Percentiles rank a stretch among this genome's conserved stretches.
Conservation (phyloP, 2,888 invertebrate genomes). For the Chrysomela aeneicollis region DNA sequence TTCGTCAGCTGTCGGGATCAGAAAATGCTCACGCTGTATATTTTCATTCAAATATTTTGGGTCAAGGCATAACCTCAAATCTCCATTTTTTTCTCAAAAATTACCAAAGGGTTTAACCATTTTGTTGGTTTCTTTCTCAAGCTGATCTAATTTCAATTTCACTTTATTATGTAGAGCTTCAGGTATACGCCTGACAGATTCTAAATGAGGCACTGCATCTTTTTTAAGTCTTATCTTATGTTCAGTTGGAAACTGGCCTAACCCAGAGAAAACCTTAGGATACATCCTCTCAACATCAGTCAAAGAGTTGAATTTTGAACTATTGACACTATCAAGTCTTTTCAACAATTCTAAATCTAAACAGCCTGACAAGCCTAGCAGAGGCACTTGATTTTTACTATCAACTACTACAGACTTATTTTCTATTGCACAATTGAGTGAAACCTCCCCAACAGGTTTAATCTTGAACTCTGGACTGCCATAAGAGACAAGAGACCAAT, state of each 20-base stretch:
- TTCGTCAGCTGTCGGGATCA: constrained; percentile 25
- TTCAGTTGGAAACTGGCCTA: constrained; percentile 34
- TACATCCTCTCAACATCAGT: constrained; percentile 23
- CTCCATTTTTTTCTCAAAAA: constrained; percentile 29
- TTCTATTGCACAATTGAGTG: neutral
- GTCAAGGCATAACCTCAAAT: constrained; percentile 30
- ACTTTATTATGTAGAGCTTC: constrained; percentile 26
- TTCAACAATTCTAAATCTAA: constrained; percentile 26
- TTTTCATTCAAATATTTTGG: constrained; percentile 21
- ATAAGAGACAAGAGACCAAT: constrained; percentile 27
- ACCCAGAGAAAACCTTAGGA: constrained; percentile 26
- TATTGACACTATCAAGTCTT: constrained; percentile 16
- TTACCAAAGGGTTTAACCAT: constrained; percentile 24
- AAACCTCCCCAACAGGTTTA: constrained; percentile 19
- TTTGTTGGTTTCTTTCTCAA: neutral
- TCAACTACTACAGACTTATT: constrained; percentile 27
- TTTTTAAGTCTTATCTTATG: constrained; percentile 33
- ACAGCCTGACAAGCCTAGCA: constrained; percentile 28
- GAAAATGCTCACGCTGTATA: constrained; percentile 10
- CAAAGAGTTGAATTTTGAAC: constrained; percentile 14
- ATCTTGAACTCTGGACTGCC: constrained; percentile 26
- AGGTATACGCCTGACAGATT: constrained; percentile 31
- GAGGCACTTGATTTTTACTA: constrained; percentile 22
- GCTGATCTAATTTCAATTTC: constrained; percentile 21
- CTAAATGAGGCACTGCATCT: constrained; percentile 27